Conservation (phyloP, 1,140 invertebrate genomes). For the Laupala kohalensis region DNA sequence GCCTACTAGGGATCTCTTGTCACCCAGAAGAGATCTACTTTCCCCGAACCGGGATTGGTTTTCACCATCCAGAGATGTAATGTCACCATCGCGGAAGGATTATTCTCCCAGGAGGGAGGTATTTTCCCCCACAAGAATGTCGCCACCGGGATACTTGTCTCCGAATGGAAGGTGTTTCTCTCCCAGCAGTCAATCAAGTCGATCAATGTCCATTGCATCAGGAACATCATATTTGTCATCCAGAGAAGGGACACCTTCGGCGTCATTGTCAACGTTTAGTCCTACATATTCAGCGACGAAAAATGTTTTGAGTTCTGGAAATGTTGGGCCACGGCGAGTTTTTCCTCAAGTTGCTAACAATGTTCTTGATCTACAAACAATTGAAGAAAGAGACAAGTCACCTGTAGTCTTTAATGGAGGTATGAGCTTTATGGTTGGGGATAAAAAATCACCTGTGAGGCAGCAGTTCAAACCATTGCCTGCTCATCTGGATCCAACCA, state of each 20-base stretch:
- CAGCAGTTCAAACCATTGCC: constrained; percentile 41
- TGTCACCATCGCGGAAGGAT: neutral
- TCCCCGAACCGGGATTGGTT: neutral
- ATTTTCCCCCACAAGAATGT: neutral
- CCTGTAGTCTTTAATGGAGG: constrained; percentile 69
- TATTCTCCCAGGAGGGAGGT: neutral
- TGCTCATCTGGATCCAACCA: constrained; percentile 55
- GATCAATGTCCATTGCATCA: neutral
- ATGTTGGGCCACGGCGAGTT: constrained; percentile 38
- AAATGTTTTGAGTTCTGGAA: neutral
- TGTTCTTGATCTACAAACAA: constrained; percentile 35
- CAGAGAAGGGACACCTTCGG: neutral
- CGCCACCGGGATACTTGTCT: neutral
- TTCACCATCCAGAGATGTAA: neutral
- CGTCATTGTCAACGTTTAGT: neutral
- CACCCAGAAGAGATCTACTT: neutral
- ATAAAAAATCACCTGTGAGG: constrained; percentile 46
- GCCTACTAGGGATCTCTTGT: neutral
- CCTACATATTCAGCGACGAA: neutral
- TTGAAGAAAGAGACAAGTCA: constrained; percentile 48
- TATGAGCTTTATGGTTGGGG: constrained; percentile 59
- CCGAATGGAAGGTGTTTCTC: neutral
- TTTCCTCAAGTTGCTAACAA: constrained; percentile 42
- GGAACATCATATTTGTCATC: neutral
- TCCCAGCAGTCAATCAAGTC: neutral